A percentile compares a stretch with the other conserved stretches of the same genome.
Conservation (phyloP, 37 sponge, comb jelly and placozoan genomes). For the Spongia lamella region DNA sequence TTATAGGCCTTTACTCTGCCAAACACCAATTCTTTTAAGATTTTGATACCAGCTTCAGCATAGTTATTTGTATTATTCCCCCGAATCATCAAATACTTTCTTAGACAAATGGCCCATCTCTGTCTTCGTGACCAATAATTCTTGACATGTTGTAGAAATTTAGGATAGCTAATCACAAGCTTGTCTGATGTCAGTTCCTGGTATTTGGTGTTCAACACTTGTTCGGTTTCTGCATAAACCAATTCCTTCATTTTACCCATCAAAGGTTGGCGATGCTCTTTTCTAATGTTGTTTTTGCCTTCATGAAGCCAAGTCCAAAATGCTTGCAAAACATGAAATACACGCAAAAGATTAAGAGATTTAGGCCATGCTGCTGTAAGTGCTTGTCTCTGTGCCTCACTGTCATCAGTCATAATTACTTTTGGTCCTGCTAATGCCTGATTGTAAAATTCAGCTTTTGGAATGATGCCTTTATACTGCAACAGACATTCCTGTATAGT, state of each 20-base stretch:
- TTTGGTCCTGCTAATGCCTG: neutral
- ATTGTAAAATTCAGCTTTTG: slow-evolving; percentile 1
- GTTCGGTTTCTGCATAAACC: slow-evolving; percentile 8
- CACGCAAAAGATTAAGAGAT: slow-evolving; percentile 1
- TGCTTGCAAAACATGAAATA: slow-evolving; percentile 23
- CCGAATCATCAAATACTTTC: neutral
- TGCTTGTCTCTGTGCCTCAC: slow-evolving; percentile 11
- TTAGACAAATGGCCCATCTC: slow-evolving; percentile 5
- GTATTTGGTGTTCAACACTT: slow-evolving; percentile 1
- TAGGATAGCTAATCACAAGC: neutral
- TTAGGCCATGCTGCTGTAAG: slow-evolving; percentile 14
- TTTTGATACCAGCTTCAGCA: slow-evolving; percentile 16
- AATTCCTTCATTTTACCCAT: neutral
- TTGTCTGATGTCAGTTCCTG: neutral
- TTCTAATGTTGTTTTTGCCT: slow-evolving; percentile 15
- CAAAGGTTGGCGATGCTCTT: slow-evolving; percentile 1
- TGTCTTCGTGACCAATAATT: neutral
- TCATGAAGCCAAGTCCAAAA: slow-evolving; percentile 34
- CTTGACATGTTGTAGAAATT: slow-evolving; percentile 7
- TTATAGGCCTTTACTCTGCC: slow-evolving; percentile 16
- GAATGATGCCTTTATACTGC: neutral
- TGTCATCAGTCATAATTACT: slow-evolving; percentile 34
- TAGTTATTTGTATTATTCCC: slow-evolving; percentile 27
- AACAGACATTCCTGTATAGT: neutral
- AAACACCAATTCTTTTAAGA: slow-evolving; percentile 18